Evolutionary conservation across 2,113 vertebrate species (phyloP).

Genomic region (Loxodonta africana): DNA sequence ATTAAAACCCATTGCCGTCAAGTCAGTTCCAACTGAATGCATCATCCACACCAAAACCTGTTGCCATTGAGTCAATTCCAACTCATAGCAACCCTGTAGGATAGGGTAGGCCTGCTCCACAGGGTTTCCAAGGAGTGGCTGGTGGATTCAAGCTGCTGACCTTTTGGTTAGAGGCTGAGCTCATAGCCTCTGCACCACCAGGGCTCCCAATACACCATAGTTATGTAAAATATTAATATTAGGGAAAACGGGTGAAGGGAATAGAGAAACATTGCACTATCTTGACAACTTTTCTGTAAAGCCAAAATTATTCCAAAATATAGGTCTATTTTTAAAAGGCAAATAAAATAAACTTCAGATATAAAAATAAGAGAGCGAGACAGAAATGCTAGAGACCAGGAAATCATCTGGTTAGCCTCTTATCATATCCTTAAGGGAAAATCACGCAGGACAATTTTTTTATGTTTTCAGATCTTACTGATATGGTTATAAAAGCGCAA

Average conservation of each 20-base stretch:
- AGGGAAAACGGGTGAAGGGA: neutral
- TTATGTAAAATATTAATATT: neutral
- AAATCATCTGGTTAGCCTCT: neutral
- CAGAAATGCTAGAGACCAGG: neutral
- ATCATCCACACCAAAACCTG: no score
- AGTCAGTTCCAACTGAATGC: neutral
- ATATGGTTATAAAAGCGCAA: neutral
- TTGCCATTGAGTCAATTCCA: no score
- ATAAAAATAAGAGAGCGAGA: neutral
- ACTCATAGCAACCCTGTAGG: no score
- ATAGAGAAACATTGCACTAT: neutral
- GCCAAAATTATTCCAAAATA: neutral
- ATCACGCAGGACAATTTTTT: neutral
- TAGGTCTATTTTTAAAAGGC: constrained; percentile 3
- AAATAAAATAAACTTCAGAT: constrained; percentile 53
- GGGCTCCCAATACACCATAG: neutral
- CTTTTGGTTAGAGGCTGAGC: no score
- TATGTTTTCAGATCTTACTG: neutral
- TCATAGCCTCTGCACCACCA: no score
- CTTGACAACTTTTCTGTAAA: neutral
- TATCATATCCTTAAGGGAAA: neutral
- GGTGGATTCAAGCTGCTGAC: no score
- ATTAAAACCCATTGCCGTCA: no score
- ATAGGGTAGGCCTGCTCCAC: no score
- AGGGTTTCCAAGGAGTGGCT: no score